Evolutionary conservation across 23 tunicate genomes (phyloP), one percentile per base, ranked within the genome.

Genomic region (Aplidium turbinatum): DNA sequence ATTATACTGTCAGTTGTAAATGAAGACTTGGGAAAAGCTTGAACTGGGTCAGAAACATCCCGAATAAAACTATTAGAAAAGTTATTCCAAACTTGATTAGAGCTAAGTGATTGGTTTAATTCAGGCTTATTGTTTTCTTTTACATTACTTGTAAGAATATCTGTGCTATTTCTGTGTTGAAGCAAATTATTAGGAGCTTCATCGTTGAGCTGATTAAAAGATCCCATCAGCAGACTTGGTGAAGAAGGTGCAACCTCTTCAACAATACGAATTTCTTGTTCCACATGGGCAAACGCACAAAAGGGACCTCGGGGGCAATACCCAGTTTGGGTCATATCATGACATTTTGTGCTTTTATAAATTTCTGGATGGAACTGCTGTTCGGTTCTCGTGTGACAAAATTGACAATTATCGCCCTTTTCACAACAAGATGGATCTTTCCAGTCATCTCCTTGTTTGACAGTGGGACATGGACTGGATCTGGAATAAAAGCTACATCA

Each of bases 371-470:
- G 96, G 35, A 95, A 95, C 58, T 95, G 99, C 46, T 95, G 99
- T 67, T 95, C 99, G 1, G 99, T 95, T 38, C 99, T 64, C 16
- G 99, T 95, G 84, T 95, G 99, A 45, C 99, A 95, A 46, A 83
- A 89, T n/a, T 74, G 86, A 39, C 99, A 95, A 52, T 67, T 85
- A 46, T 95, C 99, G 19, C 99, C 99, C 47, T 95, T 95, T 25
- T 95, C 99, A 46, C 99, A 95, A 29, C 83, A 95, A 19, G 92
- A 79, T 22, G 99, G 99, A 53, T 95, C 99, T 75, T 95, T 91
- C 99, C 99, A 95, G 35, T 95, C 99, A 71, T 95, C 99, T 0
- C 99, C 99, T 79, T 95, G 95, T 48, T 95, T 95, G 0, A 95
- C 99, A 69, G 61, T 78, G 2, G 99, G 99, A 69, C 99, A 95